Percentiles rank a stretch among this genome's conserved stretches.
phyloP scores from a whole-genome alignment of 2,113 vertebrate genomes.

The Vidua macroura region DNA sequence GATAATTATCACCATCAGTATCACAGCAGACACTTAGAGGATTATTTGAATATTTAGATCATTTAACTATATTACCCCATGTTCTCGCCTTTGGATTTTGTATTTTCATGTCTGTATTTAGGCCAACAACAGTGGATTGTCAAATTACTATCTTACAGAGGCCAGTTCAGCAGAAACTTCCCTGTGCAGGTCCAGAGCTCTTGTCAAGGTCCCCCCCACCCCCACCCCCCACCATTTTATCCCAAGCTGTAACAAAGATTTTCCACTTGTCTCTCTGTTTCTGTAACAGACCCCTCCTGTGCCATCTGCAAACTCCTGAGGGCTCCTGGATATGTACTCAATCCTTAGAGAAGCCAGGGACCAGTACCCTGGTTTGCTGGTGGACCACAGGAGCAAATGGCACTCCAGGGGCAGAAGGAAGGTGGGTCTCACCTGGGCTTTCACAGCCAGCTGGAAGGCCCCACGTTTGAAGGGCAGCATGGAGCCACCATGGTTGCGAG shows the following conservation, averaged over 20 bases:
- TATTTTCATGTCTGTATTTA: neutral
- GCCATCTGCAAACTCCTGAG: neutral
- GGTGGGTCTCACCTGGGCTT: slow-evolving; percentile 72
- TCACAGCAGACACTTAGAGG: neutral
- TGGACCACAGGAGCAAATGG: neutral
- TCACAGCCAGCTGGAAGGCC: slow-evolving; percentile 78
- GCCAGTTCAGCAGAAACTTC: neutral
- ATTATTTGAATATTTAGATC: neutral
- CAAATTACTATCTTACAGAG: neutral
- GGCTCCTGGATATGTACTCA: neutral
- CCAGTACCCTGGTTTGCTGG: neutral
- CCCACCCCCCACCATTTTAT: neutral
- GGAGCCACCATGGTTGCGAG: slow-evolving; percentile 71
- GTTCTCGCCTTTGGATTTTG: neutral
- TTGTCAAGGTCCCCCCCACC: neutral
- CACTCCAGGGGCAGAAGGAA: neutral
- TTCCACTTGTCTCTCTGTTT: neutral
- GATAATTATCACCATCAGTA: neutral
- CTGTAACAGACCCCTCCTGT: neutral
- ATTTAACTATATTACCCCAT: neutral
- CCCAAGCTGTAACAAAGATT: neutral
- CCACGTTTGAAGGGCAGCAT: slow-evolving; percentile 81
- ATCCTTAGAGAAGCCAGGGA: neutral
- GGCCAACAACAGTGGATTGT: neutral
- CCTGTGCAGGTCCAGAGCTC: neutral